phyloP scores from a whole-genome alignment of 2,113 vertebrate genomes.

The Seriola dumerili region DNA sequence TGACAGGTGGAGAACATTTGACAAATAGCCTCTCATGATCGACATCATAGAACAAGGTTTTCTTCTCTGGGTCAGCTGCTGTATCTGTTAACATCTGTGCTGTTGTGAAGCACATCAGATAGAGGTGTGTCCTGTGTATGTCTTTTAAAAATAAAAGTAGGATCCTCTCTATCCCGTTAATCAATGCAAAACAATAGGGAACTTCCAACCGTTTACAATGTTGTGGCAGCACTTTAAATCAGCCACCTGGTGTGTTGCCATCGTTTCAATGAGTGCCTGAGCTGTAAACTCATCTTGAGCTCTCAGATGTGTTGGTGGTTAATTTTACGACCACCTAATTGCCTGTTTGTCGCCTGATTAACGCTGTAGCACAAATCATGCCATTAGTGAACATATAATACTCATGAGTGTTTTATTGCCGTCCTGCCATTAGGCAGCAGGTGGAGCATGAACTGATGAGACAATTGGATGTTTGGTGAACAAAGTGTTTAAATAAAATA shows the following conservation, averaged over 20 bases:
- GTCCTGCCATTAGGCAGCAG: constrained; percentile 28
- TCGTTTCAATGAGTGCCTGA: constrained; percentile 10
- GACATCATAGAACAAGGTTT: constrained; percentile 18
- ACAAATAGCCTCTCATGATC: constrained; percentile 39
- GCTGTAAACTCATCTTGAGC: constrained; percentile 33
- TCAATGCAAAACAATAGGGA: constrained; percentile 1
- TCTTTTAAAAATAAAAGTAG: constrained; percentile 4
- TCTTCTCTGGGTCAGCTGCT: constrained; percentile 5
- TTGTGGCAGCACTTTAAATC: constrained; percentile 20
- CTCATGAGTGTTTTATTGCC: constrained; percentile 44
- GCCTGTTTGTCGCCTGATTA: constrained; percentile 34
- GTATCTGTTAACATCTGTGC: background rate
- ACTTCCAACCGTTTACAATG: background rate
- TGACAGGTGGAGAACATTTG: constrained; percentile 48
- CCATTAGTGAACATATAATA: constrained; percentile 23
- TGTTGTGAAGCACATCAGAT: background rate
- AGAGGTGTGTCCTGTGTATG: background rate
- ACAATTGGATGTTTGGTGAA: constrained; percentile 24
- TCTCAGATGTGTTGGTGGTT: constrained; percentile 7
- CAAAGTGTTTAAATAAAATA: constrained; percentile 14
- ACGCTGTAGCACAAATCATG: constrained; percentile 2
- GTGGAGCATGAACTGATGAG: constrained; percentile 15
- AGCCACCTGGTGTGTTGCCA: constrained; percentile 44
- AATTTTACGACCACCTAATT: constrained; percentile 36
- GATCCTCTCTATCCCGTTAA: background rate